Percentiles rank a stretch among this genome's conserved stretches.
phyloP scores from a whole-genome alignment of 2,113 vertebrate species.

The Numenius arquata region DNA sequence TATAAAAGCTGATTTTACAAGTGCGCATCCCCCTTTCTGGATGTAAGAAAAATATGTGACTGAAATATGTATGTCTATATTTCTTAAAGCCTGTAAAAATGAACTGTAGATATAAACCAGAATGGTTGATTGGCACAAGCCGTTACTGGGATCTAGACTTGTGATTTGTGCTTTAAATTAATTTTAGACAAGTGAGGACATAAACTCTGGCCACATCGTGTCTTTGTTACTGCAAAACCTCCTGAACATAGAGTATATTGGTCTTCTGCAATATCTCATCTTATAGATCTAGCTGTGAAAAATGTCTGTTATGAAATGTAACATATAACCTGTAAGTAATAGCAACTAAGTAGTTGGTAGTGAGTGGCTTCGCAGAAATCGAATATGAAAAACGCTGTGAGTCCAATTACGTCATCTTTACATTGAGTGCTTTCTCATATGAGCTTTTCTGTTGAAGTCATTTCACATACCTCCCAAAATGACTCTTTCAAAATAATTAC shows the following conservation, averaged over 20 bases:
- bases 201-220: not conserved
- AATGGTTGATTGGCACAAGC: not conserved
- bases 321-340: slow-evolving; percentile 1
- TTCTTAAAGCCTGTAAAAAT: slow-evolving; percentile 6
- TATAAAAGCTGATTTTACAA: slow-evolving; percentile 3
- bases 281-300: slow-evolving; percentile 1
- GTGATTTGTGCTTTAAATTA: slow-evolving; percentile 11
- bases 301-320: not conserved
- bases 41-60: not conserved
- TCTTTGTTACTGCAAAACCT: not conserved
- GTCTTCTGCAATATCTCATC: not conserved
- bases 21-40: not conserved
- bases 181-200: not conserved
- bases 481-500: slow-evolving; percentile 60
- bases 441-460: slow-evolving; percentile 40
- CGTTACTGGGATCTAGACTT: not conserved
- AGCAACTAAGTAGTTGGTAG: not conserved
- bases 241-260: not conserved
- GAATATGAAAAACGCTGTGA: not conserved
- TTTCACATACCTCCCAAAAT: slow-evolving; percentile 50
- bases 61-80: not conserved
- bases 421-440: slow-evolving; percentile 16
- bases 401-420: slow-evolving; percentile 40
- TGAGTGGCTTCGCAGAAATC: not conserved
- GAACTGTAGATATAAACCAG: not conserved